A percentile compares a stretch with the other conserved stretches of the same genome.
Conservation (phyloP, 2,113 vertebrate species). For the Hiodon alosoides region DNA sequence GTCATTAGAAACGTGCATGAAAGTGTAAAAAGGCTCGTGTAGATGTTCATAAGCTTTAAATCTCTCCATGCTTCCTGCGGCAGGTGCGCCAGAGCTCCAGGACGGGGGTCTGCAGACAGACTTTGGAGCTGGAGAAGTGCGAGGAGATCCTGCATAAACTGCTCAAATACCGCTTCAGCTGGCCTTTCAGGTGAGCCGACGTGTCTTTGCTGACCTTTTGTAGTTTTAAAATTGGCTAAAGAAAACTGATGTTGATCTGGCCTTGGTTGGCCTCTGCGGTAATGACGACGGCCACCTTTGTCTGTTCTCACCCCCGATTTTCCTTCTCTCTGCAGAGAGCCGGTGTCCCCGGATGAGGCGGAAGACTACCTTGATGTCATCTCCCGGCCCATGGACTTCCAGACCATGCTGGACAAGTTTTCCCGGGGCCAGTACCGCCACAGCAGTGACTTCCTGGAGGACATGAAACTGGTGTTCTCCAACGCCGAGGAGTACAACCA, state of each 20-base stretch:
- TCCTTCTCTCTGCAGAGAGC: slow-evolving; percentile 70
- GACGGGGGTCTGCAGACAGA: slow-evolving; percentile 64
- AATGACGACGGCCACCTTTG: too few species aligned
- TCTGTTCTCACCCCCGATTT: background rate
- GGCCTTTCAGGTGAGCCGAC: slow-evolving; percentile 86
- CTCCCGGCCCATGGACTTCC: slow-evolving; percentile 88
- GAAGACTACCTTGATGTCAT: slow-evolving; percentile 91
- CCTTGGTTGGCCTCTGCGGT: too few species aligned
- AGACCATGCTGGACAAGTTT: slow-evolving; percentile 88
- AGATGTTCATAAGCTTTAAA: background rate
- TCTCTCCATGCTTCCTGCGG: slow-evolving; percentile 1
- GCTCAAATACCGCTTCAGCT: slow-evolving; percentile 88
- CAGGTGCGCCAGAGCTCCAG: slow-evolving; percentile 80
- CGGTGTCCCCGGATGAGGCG: slow-evolving; percentile 81
- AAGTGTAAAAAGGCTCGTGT: background rate
- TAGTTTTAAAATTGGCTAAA: too few species aligned
- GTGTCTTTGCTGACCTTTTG: accelerated
- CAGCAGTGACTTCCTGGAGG: slow-evolving; percentile 79
- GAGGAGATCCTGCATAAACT: slow-evolving; percentile 89
- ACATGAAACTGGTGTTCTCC: slow-evolving; percentile 88
- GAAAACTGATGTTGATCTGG: too few species aligned
- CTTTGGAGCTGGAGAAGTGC: slow-evolving; percentile 81
- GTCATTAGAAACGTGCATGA: too few species aligned
- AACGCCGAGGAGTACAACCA: slow-evolving; percentile 92
- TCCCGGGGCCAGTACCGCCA: slow-evolving; percentile 76